Evolutionary conservation across 2,113 vertebrate genomes (phyloP).

Genomic region (Ictalurus punctatus): DNA sequence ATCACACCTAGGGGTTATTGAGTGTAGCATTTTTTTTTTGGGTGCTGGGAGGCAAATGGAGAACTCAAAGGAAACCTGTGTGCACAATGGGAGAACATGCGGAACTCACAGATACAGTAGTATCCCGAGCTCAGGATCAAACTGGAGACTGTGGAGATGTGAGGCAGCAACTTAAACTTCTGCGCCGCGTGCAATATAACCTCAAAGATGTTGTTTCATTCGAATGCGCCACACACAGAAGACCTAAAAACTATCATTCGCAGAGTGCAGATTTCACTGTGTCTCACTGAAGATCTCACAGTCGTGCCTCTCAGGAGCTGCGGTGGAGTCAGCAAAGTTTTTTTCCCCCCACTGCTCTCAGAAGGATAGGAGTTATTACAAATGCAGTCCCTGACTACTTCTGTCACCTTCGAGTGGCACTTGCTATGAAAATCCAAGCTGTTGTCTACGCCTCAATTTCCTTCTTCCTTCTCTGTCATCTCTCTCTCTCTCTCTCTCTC

Average conservation of each 20-base stretch:
- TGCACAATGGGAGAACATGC: background rate
- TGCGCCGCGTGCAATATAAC: background rate
- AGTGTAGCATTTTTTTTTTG: background rate
- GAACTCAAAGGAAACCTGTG: background rate
- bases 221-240: background rate
- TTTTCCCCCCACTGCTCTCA: background rate
- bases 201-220: background rate
- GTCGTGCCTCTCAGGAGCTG: background rate
- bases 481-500: conserved; percentile 71
- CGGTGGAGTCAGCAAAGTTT: conserved; percentile 7
- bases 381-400: conserved; percentile 16
- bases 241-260: too few species aligned
- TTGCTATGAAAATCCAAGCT: conserved; percentile 48
- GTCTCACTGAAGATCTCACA: background rate
- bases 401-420: conserved; percentile 40
- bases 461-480: conserved; percentile 32
- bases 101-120: background rate
- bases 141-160: background rate
- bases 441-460: conserved; percentile 32
- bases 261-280: background rate
- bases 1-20: background rate
- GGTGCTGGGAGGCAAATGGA: background rate
- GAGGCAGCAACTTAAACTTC: background rate
- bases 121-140: background rate
- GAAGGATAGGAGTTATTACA: background rate